phyloP scores from a whole-genome alignment of 1,140 invertebrate genomes.

The Streblospio benedicti region DNA sequence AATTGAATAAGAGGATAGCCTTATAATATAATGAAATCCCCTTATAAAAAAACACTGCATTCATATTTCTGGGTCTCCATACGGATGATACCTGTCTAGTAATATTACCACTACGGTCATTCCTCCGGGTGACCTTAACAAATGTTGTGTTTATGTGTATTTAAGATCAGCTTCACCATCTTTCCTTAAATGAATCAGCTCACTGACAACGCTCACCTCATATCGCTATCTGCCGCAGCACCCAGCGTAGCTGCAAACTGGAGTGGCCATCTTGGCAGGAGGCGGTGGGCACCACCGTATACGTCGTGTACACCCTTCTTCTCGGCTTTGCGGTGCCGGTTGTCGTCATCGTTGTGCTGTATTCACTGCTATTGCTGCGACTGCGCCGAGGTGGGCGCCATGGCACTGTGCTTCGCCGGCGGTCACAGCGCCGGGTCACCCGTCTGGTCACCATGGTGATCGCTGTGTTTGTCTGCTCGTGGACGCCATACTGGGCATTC shows the following conservation, averaged over 20 bases:
- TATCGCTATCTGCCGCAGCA: background rate
- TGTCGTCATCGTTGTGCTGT: slow-evolving; percentile 15
- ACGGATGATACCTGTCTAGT: too few relatives aligned
- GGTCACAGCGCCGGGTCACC: slow-evolving; percentile 57
- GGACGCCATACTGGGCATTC: slow-evolving; percentile 20
- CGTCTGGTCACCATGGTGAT: slow-evolving; percentile 17
- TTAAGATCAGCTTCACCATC: background rate
- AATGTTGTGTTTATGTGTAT: too few relatives aligned
- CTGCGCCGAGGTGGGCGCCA: background rate
- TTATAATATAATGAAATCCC: background rate
- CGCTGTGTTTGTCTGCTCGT: slow-evolving; percentile 15
- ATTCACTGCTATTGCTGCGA: slow-evolving; percentile 14
- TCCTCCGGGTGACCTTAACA: too few relatives aligned
- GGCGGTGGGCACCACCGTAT: slow-evolving; percentile 18
- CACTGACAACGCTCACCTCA: background rate
- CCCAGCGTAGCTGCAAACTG: slow-evolving; percentile 47
- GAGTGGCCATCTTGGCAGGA: slow-evolving; percentile 23
- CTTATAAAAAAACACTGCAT: background rate
- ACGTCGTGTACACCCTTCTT: slow-evolving; percentile 12
- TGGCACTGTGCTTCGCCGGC: background rate
- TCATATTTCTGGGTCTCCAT: too few relatives aligned
- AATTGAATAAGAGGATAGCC: background rate
- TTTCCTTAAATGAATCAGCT: background rate
- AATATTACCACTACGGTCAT: too few relatives aligned
- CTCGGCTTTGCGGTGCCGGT: slow-evolving; percentile 18